phyloP scores from a whole-genome alignment of 64 coral and sea anemone species.

The Pachyseris speciosa region DNA sequence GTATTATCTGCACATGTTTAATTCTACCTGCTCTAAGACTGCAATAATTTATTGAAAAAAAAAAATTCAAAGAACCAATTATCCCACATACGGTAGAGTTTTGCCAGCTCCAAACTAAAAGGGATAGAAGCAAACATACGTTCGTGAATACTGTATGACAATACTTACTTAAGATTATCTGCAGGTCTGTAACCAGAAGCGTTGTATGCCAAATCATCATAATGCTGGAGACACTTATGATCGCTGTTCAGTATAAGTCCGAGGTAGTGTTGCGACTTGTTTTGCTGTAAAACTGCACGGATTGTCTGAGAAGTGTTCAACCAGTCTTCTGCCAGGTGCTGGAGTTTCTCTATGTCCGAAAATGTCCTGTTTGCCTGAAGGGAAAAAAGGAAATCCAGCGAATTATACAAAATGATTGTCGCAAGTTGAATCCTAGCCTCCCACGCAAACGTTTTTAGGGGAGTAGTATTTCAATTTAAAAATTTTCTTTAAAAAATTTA shows the following conservation, averaged over 20 bases:
- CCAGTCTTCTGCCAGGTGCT: constrained; percentile 68
- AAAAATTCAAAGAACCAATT: too few species aligned
- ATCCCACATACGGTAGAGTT: too few species aligned
- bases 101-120: too few species aligned
- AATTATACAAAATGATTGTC: neutral
- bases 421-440: neutral
- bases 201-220: constrained; percentile 17
- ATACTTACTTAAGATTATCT: neutral
- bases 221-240: constrained; percentile 43
- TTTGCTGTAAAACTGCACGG: constrained; percentile 26
- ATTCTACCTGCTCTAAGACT: too few species aligned
- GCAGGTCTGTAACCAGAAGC: constrained; percentile 49
- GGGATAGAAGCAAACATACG: too few species aligned
- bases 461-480: too few species aligned
- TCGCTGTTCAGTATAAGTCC: constrained; percentile 40
- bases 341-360: constrained; percentile 76
- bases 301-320: constrained; percentile 73
- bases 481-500: too few species aligned
- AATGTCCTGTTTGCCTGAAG: constrained; percentile 87
- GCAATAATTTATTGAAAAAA: too few species aligned
- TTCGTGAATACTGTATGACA: too few species aligned
- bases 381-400: too few species aligned
- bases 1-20: too few species aligned
- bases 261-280: constrained; percentile 81
- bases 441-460: too few species aligned